Evolutionary conservation across 2,113 vertebrate genomes (phyloP), one percentile per base, ranked within the genome.

Genomic region (Nansenia antarctica): DNA sequence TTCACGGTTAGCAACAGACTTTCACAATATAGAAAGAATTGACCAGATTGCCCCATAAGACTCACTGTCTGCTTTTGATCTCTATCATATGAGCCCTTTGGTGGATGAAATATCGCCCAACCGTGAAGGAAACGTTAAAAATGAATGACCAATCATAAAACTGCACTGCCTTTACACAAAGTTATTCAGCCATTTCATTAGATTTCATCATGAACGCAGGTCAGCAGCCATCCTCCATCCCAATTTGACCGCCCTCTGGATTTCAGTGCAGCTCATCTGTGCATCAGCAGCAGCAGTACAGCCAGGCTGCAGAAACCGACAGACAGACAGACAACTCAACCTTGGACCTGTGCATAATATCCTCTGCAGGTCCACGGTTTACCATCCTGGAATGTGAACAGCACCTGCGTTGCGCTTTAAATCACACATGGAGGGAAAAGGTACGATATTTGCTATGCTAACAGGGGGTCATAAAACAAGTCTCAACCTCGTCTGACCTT

Each of bases 321-420:
- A 68, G 32, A 24, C 20, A n/a, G n/a, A 62, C 39, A 76, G 2
- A 60, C 39, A 12, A 30, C 65, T 30, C 30, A 34, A 42, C 66
- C 62, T 30, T 57, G 37, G 65, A 37, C 60, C 22, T n/a, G n/a
- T n/a, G n/a, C 24, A 6, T 12, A 29, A 65, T 24, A 35, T 64
- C 2, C 24, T 3, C 35, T 39, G 73, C 27, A 74, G 67, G 59
- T 67, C 18, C 9, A 18, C 58, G 45, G 22, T 24, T 37, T 26
- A n/a, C 55, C 30, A 37, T 24, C n/a, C 39, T 27, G 47, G 29
- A 27, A 20, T 60, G 45, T 60, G 59, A 66, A 22, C 58, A 72
- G 47, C 69, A 55, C 27, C 62, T 68, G 9, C 30, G 29, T 11
- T 14, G 45, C 27, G 22, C 42, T 24, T 12, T 27, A 20, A 71